These are phyloP conservation scores for Reticulitermes speratus DNA, from an alignment of 1,140 invertebrate species.

Conservation along the genomic window DNA sequence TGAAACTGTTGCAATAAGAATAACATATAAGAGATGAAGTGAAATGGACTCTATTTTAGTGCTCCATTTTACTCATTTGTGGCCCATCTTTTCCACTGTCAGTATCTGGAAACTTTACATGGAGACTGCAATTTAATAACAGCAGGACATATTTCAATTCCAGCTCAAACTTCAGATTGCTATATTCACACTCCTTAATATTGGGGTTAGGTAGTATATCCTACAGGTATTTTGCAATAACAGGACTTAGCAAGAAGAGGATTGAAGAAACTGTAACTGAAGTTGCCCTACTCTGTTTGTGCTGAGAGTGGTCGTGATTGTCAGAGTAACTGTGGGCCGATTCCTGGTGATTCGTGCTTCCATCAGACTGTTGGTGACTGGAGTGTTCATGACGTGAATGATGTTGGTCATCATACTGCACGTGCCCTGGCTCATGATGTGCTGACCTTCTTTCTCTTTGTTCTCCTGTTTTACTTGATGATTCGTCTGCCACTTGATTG, in stretches of 20 bases:
- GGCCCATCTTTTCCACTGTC: no score
- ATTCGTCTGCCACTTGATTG: neutral
- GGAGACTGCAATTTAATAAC: no score
- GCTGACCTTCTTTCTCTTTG: slow-evolving; percentile 44
- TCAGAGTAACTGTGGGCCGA: neutral
- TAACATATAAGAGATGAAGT: no score
- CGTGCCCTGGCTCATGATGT: slow-evolving; percentile 40
- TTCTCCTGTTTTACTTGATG: neutral
- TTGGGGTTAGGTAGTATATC: neutral
- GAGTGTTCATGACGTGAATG: slow-evolving; percentile 34
- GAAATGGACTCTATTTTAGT: no score
- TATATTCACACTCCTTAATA: no score
- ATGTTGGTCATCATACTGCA: slow-evolving; percentile 36
- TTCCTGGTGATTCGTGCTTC: neutral
- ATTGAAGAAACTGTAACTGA: neutral
- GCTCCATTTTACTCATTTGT: no score
- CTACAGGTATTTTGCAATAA: neutral
- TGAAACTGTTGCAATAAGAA: no score
- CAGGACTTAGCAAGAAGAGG: neutral
- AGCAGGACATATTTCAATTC: no score
- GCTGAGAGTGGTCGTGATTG: neutral
- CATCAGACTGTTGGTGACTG: slow-evolving; percentile 35
- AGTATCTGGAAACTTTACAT: no score
- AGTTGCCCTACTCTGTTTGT: neutral
- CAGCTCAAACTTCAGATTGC: no score